These are phyloP conservation scores for Nipponia nippon DNA, from an alignment of 2,113 vertebrate genomes.

Conservation along the genomic window DNA sequence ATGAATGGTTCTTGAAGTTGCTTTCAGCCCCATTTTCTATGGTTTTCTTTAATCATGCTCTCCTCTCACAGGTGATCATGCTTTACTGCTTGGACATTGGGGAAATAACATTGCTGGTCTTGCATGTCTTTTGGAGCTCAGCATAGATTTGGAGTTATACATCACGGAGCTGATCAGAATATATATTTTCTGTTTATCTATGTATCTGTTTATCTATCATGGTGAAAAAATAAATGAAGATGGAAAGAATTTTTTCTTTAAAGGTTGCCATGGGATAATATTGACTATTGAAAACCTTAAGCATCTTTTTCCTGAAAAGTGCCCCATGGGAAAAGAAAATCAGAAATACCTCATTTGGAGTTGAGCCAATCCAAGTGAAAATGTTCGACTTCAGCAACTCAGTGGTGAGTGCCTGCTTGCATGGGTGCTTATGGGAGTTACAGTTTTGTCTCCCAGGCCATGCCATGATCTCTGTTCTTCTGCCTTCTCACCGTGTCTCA, in stretches of 20 bases:
- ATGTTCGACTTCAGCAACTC: not conserved
- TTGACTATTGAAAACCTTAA: not conserved
- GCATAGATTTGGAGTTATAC: not conserved
- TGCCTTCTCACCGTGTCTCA: accelerated
- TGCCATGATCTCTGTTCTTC: not conserved
- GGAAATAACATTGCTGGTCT: not conserved
- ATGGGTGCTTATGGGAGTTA: not conserved
- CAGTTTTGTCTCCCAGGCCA: not conserved
- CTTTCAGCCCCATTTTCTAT: not conserved
- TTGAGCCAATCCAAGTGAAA: not conserved
- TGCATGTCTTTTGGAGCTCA: not conserved
- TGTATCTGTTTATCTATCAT: not conserved
- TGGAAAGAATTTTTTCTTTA: not conserved
- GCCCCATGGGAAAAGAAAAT: not conserved
- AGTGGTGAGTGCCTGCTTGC: not conserved
- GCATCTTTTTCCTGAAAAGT: not conserved
- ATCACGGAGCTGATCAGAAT: not conserved
- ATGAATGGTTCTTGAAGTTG: not conserved
- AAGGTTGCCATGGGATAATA: not conserved
- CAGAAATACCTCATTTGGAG: not conserved
- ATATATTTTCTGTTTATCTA: not conserved
- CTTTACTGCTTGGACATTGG: not conserved
- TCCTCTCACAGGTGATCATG: not conserved
- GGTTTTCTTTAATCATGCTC: not conserved
- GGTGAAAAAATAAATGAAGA: not conserved